phyloP scores from a whole-genome alignment of 2,113 vertebrate species.

The Stomatorhinus ivindoensis region DNA sequence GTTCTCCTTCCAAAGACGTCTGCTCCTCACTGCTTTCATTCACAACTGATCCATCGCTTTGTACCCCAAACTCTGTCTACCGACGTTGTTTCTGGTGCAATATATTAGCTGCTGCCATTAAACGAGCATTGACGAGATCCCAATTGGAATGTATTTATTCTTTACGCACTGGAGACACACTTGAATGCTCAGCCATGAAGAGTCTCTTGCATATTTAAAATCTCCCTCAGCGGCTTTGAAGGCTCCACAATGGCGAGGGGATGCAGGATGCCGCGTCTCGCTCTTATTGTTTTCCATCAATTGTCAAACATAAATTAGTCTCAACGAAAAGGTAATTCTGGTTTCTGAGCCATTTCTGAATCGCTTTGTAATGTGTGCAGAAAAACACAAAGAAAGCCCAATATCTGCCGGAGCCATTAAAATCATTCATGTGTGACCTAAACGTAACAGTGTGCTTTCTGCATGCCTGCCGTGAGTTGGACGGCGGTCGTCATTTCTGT shows the following conservation, averaged over 20 bases:
- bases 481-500: slow-evolving; percentile 40
- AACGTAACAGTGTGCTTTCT: slow-evolving; percentile 32
- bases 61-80: background rate
- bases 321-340: slow-evolving; percentile 39
- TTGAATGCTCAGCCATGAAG: slow-evolving; percentile 26
- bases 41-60: slow-evolving; percentile 1
- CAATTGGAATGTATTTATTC: slow-evolving; percentile 22
- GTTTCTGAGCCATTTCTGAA: slow-evolving; percentile 38
- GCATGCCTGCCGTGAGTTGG: slow-evolving; percentile 31
- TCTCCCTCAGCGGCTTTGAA: slow-evolving; percentile 25
- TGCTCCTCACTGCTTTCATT: background rate
- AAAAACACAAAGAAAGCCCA: slow-evolving; percentile 45
- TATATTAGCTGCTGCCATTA: slow-evolving; percentile 15
- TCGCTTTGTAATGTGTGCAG: slow-evolving; percentile 40
- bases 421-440: slow-evolving; percentile 55
- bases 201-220: slow-evolving; percentile 27
- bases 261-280: slow-evolving; percentile 25
- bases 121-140: slow-evolving; percentile 28
- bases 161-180: slow-evolving; percentile 19
- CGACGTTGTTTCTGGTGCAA: slow-evolving; percentile 15
- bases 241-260: slow-evolving; percentile 23
- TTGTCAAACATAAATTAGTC: slow-evolving; percentile 47
- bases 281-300: slow-evolving; percentile 50
- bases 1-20: background rate
- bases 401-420: slow-evolving; percentile 57